Base-by-base conservation (phyloP, 2,113 vertebrate genomes). In the Eulacestoma nigropectus region DNA sequence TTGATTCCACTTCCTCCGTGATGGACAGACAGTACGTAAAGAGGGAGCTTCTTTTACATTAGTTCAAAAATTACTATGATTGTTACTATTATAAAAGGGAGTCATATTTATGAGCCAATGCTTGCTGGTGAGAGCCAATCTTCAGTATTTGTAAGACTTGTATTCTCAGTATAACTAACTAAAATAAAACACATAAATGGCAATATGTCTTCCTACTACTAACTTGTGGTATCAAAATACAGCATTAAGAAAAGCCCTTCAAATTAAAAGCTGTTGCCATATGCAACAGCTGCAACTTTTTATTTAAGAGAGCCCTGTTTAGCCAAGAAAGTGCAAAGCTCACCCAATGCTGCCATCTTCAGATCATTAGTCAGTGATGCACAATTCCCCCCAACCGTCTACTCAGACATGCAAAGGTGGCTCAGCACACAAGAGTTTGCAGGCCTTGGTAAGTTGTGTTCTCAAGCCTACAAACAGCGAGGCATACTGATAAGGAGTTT, bases 311-410 rank as follows among this genome's bases (percentile, higher is more conserved):
- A 53, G 35, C 42, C 78, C 62, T 57, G 32, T 46, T 47, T 27
- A 20, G 67, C 89, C 18, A 52, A 93, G 63, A 74, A 90, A 88
- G 89, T 21, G 63, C 57, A 47, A 96, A 97, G 93, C 89, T 90
- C 96, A 60, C 98, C 88, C 98, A 98, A 98, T 98, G 97, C 98
- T 98, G 98, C 98, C 98, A 98, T 96, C 98, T 98, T 97, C 98
- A 97, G 98, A 44, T 89, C 29, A 10, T 60, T 25, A 30, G 37
- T 35, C 90, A 84, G 92, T 76, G 96, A 37, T 32, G 78, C 96
- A 96, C 1, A 3, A 35, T 21, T 53, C 44, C 39, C 60, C 86
- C 63, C 29, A 39, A 27, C 13, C 26, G 0, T 46, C 63, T 41
- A 39, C 85, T 35, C 50, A 15, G 32, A 15, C 33, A 8, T 1